These are phyloP conservation scores for Semotilus atromaculatus DNA, from an alignment of 2,797 vertebrate genomes.

Conservation along the genomic window DNA sequence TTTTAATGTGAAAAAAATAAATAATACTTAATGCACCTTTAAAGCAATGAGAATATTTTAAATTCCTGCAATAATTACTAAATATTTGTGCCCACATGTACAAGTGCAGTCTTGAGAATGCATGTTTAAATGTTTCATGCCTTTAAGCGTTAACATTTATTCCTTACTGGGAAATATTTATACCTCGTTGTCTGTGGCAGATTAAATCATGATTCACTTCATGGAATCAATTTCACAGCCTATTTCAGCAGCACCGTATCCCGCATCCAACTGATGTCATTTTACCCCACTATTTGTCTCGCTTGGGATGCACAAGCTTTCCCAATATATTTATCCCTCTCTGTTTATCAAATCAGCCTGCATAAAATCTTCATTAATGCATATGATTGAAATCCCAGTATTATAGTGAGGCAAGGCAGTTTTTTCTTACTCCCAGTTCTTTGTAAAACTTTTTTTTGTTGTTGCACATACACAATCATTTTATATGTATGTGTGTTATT, in stretches of 20 bases:
- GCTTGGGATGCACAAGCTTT: conserved; percentile 62
- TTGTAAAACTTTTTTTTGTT: conserved; percentile 21
- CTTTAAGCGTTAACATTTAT: conserved; percentile 38
- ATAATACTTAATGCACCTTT: too few relatives aligned
- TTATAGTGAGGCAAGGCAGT: conserved; percentile 37
- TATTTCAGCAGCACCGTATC: conserved; percentile 75
- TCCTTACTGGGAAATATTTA: conserved; percentile 57
- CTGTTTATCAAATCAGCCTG: conserved; percentile 65
- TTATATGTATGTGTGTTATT: conserved; percentile 18
- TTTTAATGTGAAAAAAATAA: neutral
- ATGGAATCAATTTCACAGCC: conserved; percentile 81
- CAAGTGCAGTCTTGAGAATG: neutral
- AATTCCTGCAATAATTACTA: neutral
- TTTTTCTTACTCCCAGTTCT: conserved; percentile 41
- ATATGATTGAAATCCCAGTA: conserved; percentile 63
- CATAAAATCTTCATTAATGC: conserved; percentile 66
- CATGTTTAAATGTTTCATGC: neutral
- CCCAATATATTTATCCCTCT: conserved; percentile 67
- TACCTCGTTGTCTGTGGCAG: conserved; percentile 70
- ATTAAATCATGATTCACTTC: conserved; percentile 80
- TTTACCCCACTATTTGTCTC: conserved; percentile 73
- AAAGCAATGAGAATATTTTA: neutral
- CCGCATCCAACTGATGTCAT: conserved; percentile 72
- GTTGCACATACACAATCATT: conserved; percentile 6
- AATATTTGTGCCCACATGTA: neutral